phyloP scores from a whole-genome alignment of 2,113 vertebrate genomes.

The Psilopsiagon aymara region DNA sequence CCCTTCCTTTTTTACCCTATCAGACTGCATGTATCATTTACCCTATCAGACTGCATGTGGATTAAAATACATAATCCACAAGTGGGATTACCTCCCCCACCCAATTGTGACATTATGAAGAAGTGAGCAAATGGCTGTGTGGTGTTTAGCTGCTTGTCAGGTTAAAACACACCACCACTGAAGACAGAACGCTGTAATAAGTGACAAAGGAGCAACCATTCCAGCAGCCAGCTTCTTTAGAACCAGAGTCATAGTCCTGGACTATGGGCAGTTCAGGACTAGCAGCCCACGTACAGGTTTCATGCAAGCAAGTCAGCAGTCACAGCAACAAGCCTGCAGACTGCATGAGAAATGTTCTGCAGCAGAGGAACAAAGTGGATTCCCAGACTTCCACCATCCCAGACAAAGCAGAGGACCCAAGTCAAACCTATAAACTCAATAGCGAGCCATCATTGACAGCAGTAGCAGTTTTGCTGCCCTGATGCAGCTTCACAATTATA shows the following conservation, averaged over 20 bases:
- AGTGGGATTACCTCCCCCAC: not conserved
- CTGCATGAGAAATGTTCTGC: not conserved
- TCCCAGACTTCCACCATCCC: not conserved
- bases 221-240: not conserved
- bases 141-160: not conserved
- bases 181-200: not conserved
- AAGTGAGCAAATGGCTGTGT: not conserved
- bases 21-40: not conserved
- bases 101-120: no score
- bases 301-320: not conserved
- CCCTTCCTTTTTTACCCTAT: not conserved
- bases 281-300: not conserved
- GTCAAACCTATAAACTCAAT: not conserved
- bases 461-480: not conserved
- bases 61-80: not conserved
- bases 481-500: not conserved
- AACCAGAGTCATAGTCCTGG: not conserved
- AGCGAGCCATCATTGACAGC: fast-evolving
- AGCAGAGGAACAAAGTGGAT: not conserved
- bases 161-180: not conserved
- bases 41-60: not conserved
- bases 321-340: not conserved
- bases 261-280: not conserved
- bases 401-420: not conserved
- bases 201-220: not conserved